phyloP scores from a whole-genome alignment of 2,797 vertebrate genomes.

The Enteromius radiatus region DNA sequence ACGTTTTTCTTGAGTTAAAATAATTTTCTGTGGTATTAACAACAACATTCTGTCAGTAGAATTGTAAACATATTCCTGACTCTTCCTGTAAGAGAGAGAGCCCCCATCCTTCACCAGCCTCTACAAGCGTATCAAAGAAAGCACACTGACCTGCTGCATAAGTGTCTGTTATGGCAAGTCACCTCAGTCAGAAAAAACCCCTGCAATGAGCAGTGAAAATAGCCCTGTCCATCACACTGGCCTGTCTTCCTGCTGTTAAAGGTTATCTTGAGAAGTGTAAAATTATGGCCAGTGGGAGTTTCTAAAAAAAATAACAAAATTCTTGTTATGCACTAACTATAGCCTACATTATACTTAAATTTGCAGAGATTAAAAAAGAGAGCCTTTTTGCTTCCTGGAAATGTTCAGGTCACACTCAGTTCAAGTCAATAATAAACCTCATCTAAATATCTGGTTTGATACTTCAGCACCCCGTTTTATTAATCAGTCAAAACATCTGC shows the following conservation, averaged over 20 bases:
- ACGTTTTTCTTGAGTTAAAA: background rate
- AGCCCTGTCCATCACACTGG: slow-evolving; percentile 8
- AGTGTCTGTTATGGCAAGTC: slow-evolving; percentile 2
- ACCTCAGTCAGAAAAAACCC: background rate
- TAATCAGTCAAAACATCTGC: slow-evolving; percentile 9
- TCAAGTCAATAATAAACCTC: background rate
- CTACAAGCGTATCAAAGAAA: background rate
- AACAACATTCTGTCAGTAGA: background rate
- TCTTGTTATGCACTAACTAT: background rate
- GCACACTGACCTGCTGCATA: slow-evolving; percentile 14
- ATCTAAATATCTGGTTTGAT: background rate
- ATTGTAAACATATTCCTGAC: background rate
- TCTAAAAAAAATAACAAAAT: background rate
- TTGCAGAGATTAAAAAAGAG: background rate
- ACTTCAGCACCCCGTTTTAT: background rate
- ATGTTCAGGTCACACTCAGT: background rate
- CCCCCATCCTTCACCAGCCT: background rate
- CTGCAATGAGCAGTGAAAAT: slow-evolving; percentile 30
- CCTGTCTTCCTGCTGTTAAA: slow-evolving; percentile 20
- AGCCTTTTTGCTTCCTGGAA: background rate
- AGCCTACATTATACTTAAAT: background rate
- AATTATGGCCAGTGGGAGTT: slow-evolving; percentile 22
- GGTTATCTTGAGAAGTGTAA: slow-evolving; percentile 24
- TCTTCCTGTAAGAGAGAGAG: background rate
- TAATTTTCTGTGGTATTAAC: background rate